These are phyloP conservation scores for Cybosia mesomella DNA, from an alignment of 2,888 invertebrate genomes.

Conservation along the genomic window DNA sequence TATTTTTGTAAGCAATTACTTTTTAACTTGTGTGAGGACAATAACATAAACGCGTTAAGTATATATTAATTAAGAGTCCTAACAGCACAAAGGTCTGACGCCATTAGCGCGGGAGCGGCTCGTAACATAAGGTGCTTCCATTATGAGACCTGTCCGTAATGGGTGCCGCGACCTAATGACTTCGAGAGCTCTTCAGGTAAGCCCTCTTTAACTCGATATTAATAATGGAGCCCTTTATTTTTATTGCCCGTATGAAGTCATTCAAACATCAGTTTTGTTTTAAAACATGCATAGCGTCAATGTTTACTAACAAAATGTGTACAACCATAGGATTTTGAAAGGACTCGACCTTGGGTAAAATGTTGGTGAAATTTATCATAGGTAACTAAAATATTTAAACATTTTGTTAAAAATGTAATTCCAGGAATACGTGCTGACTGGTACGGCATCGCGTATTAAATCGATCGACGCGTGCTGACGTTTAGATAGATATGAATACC, in stretches of 20 bases:
- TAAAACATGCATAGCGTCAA: slow-evolving; percentile 10
- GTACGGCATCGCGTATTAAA: slow-evolving; percentile 29
- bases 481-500: slow-evolving; percentile 52
- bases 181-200: slow-evolving; percentile 70
- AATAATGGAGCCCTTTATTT: slow-evolving; percentile 67
- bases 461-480: slow-evolving; percentile 35
- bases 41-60: slow-evolving; percentile 49
- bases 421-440: slow-evolving; percentile 22
- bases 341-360: slow-evolving; percentile 16
- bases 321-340: slow-evolving; percentile 29
- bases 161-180: slow-evolving; percentile 69
- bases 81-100: slow-evolving; percentile 61
- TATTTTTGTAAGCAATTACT: slow-evolving; percentile 17
- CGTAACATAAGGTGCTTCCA: slow-evolving; percentile 71
- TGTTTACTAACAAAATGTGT: slow-evolving; percentile 5
- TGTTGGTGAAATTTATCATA: slow-evolving; percentile 27
- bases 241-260: slow-evolving; percentile 45
- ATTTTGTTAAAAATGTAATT: slow-evolving; percentile 37
- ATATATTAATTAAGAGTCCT: slow-evolving; percentile 68
- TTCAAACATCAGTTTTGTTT: slow-evolving; percentile 34
- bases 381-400: slow-evolving; percentile 29
- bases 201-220: slow-evolving; percentile 71
- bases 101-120: slow-evolving; percentile 63
- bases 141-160: slow-evolving; percentile 70
- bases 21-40: slow-evolving; percentile 22